Evolutionary conservation across 2,888 invertebrate genomes (phyloP), one percentile per base, ranked within the genome.

Genomic region (Piscicola geometra): DNA sequence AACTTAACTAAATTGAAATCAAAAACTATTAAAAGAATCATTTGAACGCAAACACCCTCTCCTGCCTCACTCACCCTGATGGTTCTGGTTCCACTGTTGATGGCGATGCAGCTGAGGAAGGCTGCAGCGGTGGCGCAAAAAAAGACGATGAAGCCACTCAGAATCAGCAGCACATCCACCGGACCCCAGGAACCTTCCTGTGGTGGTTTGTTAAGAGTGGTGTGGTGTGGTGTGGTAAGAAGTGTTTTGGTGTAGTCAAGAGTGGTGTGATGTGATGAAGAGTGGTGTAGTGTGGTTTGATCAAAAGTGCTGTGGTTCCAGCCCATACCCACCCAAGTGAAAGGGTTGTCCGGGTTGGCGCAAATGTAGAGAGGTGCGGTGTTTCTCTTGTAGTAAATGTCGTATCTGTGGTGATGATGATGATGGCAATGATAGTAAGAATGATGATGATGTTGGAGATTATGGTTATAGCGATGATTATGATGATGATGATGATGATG

Each of bases 311-410:
- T 15, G 18, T 15, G 15, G 52, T n/a, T n/a, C n/a, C n/a, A n/a
- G n/a, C n/a, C n/a, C 30, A 3, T 30, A 9, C 56, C 21, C 33
- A 76, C 76, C 76, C 76, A 76, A 5, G 60, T 64, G 35, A 76
- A 76, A 9, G 32, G 41, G 25, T 47, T 56, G 66, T 76, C 71
- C 21, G 71, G 71, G 25, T 71, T 71, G 12, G 76, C 36, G 66
- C 76, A 76, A 30, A 71, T 36, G 30, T 71, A 76, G 18, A 71
- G 47, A n/a, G 35, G 36, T 0, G 71, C 64, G n/a, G 71, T 76
- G 66, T 76, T 76, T 32, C 71, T 56, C 12, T 71, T 60, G 41
- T 41, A 41, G 35, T 76, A 76, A 41, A 76, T 76, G 52, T 76
- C 76, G 28, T 76, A 76, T 33, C 56, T 56, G 35, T 1, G 30